Conservation (phyloP, 2,888 invertebrate genomes). For the Lasius platythorax region DNA sequence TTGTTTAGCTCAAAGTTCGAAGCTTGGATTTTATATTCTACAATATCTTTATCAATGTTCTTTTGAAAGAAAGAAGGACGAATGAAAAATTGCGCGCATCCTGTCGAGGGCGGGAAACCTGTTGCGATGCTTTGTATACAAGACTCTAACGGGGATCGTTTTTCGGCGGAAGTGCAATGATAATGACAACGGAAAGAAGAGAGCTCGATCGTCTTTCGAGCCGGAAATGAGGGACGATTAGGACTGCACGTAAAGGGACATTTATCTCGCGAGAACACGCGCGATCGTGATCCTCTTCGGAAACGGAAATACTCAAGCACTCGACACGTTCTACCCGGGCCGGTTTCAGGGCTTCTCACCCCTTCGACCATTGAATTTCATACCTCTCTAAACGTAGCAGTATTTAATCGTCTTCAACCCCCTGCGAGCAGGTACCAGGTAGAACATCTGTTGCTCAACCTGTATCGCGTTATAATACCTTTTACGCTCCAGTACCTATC, state of each 20-base stretch:
- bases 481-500: constrained; percentile 39
- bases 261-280: constrained; percentile 51
- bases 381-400: constrained; percentile 36
- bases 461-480: constrained; percentile 46
- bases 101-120: constrained; percentile 15
- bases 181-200: constrained; percentile 55
- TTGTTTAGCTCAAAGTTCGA: background rate
- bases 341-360: constrained; percentile 29
- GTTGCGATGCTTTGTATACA: constrained; percentile 39
- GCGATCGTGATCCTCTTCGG: constrained; percentile 53
- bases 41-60: background rate
- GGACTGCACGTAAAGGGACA: constrained; percentile 33
- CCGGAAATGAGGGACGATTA: constrained; percentile 74
- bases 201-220: constrained; percentile 66
- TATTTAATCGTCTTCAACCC: constrained; percentile 53
- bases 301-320: constrained; percentile 64
- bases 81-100: background rate
- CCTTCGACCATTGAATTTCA: constrained; percentile 61
- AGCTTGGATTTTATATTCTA: background rate
- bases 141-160: constrained; percentile 53
- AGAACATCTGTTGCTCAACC: constrained; percentile 54
- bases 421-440: constrained; percentile 38
- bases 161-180: constrained; percentile 69
- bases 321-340: constrained; percentile 53
- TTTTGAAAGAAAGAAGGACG: background rate